phyloP scores from a whole-genome alignment of 2,797 vertebrate genomes.

The Lagodon rhomboides region DNA sequence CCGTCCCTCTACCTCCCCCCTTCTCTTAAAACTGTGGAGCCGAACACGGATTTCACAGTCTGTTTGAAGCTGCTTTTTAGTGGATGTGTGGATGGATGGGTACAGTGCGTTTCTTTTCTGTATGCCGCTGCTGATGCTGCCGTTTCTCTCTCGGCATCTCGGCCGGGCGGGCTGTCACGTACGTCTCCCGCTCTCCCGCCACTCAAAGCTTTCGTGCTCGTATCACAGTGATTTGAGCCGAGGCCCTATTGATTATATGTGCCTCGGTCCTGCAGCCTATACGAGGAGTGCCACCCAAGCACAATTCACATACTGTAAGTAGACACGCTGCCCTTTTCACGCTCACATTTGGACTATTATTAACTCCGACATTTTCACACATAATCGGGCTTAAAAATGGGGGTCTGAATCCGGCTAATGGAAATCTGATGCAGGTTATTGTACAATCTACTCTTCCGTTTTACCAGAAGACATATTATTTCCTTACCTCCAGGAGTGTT shows the following conservation, averaged over 20 bases:
- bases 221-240: slow-evolving; percentile 37
- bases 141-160: slow-evolving; percentile 54
- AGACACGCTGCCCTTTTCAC: slow-evolving; percentile 24
- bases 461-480: not conserved
- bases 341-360: slow-evolving; percentile 12
- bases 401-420: slow-evolving; percentile 12
- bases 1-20: not conserved
- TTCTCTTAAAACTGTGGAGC: slow-evolving; percentile 42
- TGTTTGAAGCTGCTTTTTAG: slow-evolving; percentile 72
- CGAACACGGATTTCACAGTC: slow-evolving; percentile 72
- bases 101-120: slow-evolving; percentile 46
- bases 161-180: slow-evolving; percentile 50
- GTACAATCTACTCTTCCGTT: not conserved
- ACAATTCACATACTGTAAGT: slow-evolving; percentile 1
- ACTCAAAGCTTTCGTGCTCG: slow-evolving; percentile 38
- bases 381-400: slow-evolving; percentile 11
- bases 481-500: not conserved
- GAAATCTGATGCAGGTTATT: slow-evolving; percentile 9
- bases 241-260: slow-evolving; percentile 30
- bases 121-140: slow-evolving; percentile 54
- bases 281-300: slow-evolving; percentile 19
- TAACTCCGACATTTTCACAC: slow-evolving; percentile 3
- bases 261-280: slow-evolving; percentile 10
- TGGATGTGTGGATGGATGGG: slow-evolving; percentile 67
- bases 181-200: slow-evolving; percentile 44